A percentile compares a stretch with the other conserved stretches of the same genome.
These are phyloP conservation scores for Hymenopus coronatus DNA, from an alignment of 2,888 invertebrate genomes.

Conservation along the genomic window DNA sequence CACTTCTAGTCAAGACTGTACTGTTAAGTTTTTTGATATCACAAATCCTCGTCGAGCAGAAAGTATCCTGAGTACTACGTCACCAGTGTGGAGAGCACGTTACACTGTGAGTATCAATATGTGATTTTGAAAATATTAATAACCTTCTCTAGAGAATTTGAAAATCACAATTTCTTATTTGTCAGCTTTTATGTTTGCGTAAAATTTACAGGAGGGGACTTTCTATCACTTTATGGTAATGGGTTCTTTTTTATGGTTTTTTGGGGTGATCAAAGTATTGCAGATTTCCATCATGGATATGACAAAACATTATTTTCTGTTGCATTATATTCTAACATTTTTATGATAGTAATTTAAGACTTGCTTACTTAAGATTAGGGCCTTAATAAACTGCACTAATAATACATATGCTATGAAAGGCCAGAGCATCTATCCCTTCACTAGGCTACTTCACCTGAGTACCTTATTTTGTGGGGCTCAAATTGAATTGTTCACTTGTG, in stretches of 20 bases:
- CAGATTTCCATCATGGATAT: neutral
- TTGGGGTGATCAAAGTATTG: neutral
- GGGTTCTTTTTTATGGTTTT: neutral
- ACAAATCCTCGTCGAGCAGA: slow-evolving; percentile 81
- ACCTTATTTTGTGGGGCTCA: no score
- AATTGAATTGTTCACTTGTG: no score
- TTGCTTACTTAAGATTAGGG: no score
- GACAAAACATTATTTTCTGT: neutral
- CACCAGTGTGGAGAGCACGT: slow-evolving; percentile 90
- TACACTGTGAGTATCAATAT: slow-evolving; percentile 63
- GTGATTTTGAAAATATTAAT: neutral
- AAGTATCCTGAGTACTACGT: slow-evolving; percentile 77
- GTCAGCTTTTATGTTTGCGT: neutral
- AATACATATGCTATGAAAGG: no score
- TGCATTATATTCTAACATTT: no score
- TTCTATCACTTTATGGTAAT: neutral
- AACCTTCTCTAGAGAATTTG: no score
- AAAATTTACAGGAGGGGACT: no score
- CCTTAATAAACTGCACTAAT: no score
- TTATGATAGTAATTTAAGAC: no score
- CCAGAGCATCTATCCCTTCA: no score
- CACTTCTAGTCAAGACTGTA: slow-evolving; percentile 93
- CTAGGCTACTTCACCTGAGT: no score
- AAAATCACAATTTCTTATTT: neutral
- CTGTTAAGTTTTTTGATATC: slow-evolving; percentile 92